A percentile compares a stretch with the other conserved stretches of the same genome.
Conservation (phyloP, 2,797 vertebrate genomes). For the Euthynnus affinis region DNA sequence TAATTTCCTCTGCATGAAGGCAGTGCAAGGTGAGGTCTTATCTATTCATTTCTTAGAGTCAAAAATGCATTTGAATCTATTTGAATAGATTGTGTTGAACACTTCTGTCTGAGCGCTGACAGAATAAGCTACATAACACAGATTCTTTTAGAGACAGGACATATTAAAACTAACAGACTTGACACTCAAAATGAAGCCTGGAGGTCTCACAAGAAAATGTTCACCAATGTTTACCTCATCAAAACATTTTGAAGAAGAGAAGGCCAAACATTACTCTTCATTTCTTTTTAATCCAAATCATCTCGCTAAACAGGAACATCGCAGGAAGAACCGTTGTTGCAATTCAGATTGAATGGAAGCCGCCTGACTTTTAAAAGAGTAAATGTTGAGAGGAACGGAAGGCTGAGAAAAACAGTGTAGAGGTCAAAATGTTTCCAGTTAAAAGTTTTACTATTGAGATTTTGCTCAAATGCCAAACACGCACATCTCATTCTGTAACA, state of each 20-base stretch:
- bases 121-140: neutral
- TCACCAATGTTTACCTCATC: neutral
- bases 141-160: conserved; percentile 23
- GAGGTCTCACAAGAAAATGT: neutral
- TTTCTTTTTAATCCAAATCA: conserved; percentile 9
- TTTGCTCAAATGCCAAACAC: neutral
- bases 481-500: conserved; percentile 31
- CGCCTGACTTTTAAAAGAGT: neutral
- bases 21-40: conserved; percentile 27
- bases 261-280: neutral
- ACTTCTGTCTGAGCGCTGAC: conserved; percentile 25
- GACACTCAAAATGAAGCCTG: neutral
- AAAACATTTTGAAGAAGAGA: conserved; percentile 15
- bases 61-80: conserved; percentile 20
- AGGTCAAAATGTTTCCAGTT: conserved; percentile 12
- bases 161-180: conserved; percentile 37
- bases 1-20: conserved; percentile 9
- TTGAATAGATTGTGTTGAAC: conserved; percentile 23
- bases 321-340: neutral
- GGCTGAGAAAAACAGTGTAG: neutral
- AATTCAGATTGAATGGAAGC: neutral
- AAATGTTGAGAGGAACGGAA: neutral
- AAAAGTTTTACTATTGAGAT: neutral
- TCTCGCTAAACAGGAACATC: neutral
- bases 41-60: conserved; percentile 5